These are phyloP conservation scores for Potamilus streckersoni DNA, from an alignment of 1,140 invertebrate species.

Conservation along the genomic window DNA sequence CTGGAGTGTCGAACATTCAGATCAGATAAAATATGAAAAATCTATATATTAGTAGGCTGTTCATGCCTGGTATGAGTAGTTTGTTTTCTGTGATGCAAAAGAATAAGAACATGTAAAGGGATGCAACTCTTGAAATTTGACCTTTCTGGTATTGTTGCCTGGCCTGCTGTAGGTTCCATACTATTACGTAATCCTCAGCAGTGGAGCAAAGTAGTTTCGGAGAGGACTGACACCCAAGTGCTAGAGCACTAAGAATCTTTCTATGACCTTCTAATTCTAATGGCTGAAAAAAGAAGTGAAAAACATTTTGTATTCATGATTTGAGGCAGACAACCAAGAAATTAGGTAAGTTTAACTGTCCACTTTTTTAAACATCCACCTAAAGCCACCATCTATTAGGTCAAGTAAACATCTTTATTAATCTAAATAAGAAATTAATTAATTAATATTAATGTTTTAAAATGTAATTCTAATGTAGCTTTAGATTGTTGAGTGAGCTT, in stretches of 20 bases:
- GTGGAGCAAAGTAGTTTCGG: constrained; percentile 47
- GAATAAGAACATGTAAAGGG: no score
- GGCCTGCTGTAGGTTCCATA: constrained; percentile 51
- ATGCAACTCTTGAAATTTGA: background rate
- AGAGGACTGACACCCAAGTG: constrained; percentile 30
- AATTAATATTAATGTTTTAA: background rate
- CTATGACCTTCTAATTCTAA: constrained; percentile 52
- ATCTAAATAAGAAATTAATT: no score
- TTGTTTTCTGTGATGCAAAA: no score
- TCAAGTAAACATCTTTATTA: no score
- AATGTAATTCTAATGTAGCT: no score
- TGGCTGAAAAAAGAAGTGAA: constrained; percentile 35
- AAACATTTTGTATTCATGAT: background rate
- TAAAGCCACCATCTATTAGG: background rate
- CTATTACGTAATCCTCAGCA: constrained; percentile 57
- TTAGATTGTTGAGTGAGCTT: background rate
- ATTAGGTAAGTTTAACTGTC: background rate
- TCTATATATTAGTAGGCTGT: no score
- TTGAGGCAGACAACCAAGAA: background rate
- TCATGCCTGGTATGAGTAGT: no score
- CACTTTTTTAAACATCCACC: background rate
- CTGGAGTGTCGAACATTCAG: no score
- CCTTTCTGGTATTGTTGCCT: constrained; percentile 34
- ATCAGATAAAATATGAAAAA: no score
- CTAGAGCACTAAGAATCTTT: constrained; percentile 42